Conservation (phyloP, 1,140 invertebrate genomes). For the Caenorhabditis remanei region DNA sequence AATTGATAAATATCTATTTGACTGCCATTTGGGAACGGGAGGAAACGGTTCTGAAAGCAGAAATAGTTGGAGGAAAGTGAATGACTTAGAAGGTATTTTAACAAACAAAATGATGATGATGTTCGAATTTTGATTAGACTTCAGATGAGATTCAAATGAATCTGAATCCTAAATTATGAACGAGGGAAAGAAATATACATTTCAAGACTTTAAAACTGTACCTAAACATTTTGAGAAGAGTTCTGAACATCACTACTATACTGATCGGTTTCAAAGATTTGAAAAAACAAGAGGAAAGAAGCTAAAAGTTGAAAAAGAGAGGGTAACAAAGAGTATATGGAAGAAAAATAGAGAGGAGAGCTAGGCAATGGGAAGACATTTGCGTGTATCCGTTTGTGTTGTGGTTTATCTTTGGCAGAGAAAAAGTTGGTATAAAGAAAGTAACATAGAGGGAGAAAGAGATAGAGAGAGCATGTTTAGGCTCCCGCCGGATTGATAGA, state of each 20-base stretch:
- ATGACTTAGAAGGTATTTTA: not conserved
- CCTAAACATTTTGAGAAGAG: not conserved
- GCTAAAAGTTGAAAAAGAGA: not conserved
- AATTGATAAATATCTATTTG: not conserved
- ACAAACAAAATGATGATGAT: not conserved
- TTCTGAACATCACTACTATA: not conserved
- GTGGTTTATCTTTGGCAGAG: constrained; percentile 38
- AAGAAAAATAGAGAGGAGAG: constrained; percentile 14
- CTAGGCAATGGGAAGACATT: not conserved
- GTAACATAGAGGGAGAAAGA: not conserved
- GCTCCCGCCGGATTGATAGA: constrained; percentile 17
- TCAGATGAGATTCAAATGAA: too few relatives aligned
- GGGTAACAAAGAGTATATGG: constrained; percentile 7
- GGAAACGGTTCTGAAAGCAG: not conserved
- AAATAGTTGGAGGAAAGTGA: not conserved
- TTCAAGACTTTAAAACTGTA: too few relatives aligned
- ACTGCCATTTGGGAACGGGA: not conserved
- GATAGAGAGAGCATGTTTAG: not conserved
- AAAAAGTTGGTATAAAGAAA: constrained; percentile 8
- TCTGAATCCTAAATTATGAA: too few relatives aligned
- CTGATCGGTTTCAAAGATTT: not conserved
- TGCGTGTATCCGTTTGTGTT: constrained; percentile 48
- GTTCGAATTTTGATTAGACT: not conserved
- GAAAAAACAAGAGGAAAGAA: not conserved
- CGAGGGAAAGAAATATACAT: too few relatives aligned